Evolutionary conservation across 2,888 invertebrate genomes (phyloP).

Genomic region (Micoletzkya japonica): DNA sequence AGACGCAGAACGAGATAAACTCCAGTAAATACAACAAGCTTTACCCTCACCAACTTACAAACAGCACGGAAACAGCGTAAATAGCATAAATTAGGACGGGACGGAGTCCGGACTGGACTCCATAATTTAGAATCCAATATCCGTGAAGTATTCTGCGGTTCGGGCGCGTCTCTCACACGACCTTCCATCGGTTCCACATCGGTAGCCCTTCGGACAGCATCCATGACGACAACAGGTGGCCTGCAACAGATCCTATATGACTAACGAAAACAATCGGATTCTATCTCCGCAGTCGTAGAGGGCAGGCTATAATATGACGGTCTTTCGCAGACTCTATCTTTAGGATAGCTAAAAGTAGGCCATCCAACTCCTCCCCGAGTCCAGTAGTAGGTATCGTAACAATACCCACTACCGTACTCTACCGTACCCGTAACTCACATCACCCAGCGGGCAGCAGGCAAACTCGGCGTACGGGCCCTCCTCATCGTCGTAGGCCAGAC

Average conservation of each 20-base stretch:
- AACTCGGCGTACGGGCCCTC: constrained; percentile 6
- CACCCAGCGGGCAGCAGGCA: constrained; percentile 20
- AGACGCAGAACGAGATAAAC: too few relatives aligned
- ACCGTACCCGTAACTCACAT: constrained; percentile 2
- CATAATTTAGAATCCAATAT: too few relatives aligned
- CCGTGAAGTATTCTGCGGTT: too few relatives aligned
- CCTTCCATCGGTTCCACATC: background rate
- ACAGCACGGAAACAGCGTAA: too few relatives aligned
- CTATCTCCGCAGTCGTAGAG: background rate
- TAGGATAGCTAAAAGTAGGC: background rate
- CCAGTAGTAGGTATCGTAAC: too few relatives aligned
- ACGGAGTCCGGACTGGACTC: too few relatives aligned
- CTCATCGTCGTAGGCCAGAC: constrained; percentile 12
- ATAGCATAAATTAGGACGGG: too few relatives aligned
- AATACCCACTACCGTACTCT: background rate
- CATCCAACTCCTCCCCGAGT: background rate
- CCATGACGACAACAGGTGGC: constrained; percentile 11
- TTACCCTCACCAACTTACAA: too few relatives aligned
- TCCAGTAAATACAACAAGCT: too few relatives aligned
- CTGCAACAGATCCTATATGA: background rate
- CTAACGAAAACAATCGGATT: background rate
- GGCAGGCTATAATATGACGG: background rate
- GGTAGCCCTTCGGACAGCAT: constrained; percentile 10
- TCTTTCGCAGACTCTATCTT: background rate
- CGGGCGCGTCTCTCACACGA: constrained; percentile 1